Evolutionary conservation across 2,797 vertebrate genomes (phyloP).

Genomic region (Catostomus latipinnis): DNA sequence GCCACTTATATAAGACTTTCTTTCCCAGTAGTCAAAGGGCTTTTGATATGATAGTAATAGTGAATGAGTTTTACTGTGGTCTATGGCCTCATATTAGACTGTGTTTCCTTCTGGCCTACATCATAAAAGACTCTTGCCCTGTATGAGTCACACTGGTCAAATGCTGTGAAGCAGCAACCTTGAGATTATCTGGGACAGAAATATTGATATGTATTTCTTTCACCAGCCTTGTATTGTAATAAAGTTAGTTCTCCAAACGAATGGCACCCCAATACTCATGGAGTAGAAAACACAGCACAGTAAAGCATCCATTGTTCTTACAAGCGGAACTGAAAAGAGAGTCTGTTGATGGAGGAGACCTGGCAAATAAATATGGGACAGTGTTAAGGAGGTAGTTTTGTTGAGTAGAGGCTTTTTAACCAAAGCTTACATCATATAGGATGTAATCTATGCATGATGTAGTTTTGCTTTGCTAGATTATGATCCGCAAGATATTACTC

Average conservation of each 20-base stretch:
- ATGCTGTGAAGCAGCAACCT: background rate
- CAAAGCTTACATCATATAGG: constrained; percentile 54
- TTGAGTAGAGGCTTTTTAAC: constrained; percentile 65
- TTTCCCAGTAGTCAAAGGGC: background rate
- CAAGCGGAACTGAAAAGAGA: constrained; percentile 54
- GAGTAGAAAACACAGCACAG: constrained; percentile 70
- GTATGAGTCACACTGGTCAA: too few relatives aligned
- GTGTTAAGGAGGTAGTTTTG: constrained; percentile 37
- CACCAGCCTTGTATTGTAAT: background rate
- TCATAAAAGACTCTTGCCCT: too few relatives aligned
- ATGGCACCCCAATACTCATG: constrained; percentile 30
- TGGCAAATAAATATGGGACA: constrained; percentile 52
- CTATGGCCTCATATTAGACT: constrained; percentile 4
- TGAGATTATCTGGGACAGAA: background rate
- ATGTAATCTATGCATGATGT: too few relatives aligned
- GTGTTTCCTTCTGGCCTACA: background rate
- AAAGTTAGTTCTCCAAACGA: background rate
- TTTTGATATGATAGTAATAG: too few relatives aligned
- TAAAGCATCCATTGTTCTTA: constrained; percentile 45
- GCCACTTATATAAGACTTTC: background rate
- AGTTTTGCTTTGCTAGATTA: too few relatives aligned
- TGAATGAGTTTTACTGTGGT: too few relatives aligned
- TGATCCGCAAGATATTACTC: background rate
- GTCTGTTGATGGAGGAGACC: constrained; percentile 38
- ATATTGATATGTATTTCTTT: background rate